These are phyloP conservation scores for Syndactyla subalaris DNA, from an alignment of 2,797 vertebrate genomes.

Conservation along the genomic window DNA sequence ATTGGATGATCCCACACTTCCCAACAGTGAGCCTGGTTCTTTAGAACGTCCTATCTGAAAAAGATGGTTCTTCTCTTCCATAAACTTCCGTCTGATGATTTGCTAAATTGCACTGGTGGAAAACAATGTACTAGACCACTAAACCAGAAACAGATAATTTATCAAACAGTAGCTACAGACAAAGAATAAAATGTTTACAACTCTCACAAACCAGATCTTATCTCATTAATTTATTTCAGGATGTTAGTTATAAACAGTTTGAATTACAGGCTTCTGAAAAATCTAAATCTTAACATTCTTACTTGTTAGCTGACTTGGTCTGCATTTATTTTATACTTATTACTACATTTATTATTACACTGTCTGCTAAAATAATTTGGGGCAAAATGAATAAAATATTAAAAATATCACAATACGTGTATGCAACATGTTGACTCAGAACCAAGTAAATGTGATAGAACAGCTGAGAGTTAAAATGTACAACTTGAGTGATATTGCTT, in stretches of 20 bases:
- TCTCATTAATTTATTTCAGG: background rate
- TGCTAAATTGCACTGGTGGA: background rate
- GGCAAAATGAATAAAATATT: background rate
- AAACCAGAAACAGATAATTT: background rate
- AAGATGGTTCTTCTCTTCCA: background rate
- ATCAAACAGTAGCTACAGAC: background rate
- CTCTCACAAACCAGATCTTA: background rate
- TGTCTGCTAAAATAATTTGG: background rate
- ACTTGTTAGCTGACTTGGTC: background rate
- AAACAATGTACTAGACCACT: background rate
- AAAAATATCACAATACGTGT: background rate
- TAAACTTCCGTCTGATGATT: background rate
- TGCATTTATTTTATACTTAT: background rate
- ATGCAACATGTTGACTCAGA: background rate
- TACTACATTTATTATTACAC: background rate
- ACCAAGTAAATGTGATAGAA: background rate
- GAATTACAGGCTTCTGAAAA: background rate
- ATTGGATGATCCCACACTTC: accelerated
- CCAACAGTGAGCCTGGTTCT: background rate
- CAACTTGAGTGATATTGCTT: background rate
- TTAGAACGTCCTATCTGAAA: background rate
- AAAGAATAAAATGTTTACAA: background rate
- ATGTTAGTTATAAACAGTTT: background rate
- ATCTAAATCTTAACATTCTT: background rate
- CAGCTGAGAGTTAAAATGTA: background rate